These are phyloP conservation scores for Arothron firmamentum DNA, from an alignment of 2,113 vertebrate species.

Conservation along the genomic window DNA sequence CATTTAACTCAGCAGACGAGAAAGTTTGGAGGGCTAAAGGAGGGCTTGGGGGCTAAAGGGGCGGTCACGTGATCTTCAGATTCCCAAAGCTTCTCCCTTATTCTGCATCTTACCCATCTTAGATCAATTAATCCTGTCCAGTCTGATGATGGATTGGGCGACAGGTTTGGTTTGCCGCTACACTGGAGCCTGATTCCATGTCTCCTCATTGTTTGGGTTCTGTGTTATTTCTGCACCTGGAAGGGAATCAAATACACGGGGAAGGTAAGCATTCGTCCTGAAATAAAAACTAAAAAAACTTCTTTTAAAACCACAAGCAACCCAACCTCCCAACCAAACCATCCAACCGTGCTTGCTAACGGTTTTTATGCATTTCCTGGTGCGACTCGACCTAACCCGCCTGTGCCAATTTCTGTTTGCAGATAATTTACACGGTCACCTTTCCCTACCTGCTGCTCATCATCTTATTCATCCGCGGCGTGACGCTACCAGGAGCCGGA, in stretches of 20 bases:
- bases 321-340: too few species aligned
- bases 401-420: not conserved
- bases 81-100: too few species aligned
- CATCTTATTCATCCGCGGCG: conserved; percentile 73
- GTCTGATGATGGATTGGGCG: conserved; percentile 75
- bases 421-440: conserved; percentile 78
- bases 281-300: too few species aligned
- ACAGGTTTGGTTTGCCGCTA: conserved; percentile 71
- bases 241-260: conserved; percentile 80
- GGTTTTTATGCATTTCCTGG: too few species aligned
- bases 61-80: too few species aligned
- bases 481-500: conserved; percentile 71
- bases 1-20: too few species aligned
- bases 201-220: conserved; percentile 75
- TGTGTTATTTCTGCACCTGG: conserved; percentile 85
- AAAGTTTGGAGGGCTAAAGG: too few species aligned
- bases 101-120: too few species aligned
- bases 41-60: too few species aligned
- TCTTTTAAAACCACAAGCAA: too few species aligned
- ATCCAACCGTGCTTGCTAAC: too few species aligned
- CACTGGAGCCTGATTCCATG: conserved; percentile 77
- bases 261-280: conserved; percentile 63
- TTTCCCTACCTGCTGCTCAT: conserved; percentile 75
- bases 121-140: conserved; percentile 5
- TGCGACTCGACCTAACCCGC: too few species aligned